Percentiles rank a stretch among this genome's conserved stretches.
These are phyloP conservation scores for Daboia siamensis DNA, from an alignment of 2,113 vertebrate species.

Conservation along the genomic window DNA sequence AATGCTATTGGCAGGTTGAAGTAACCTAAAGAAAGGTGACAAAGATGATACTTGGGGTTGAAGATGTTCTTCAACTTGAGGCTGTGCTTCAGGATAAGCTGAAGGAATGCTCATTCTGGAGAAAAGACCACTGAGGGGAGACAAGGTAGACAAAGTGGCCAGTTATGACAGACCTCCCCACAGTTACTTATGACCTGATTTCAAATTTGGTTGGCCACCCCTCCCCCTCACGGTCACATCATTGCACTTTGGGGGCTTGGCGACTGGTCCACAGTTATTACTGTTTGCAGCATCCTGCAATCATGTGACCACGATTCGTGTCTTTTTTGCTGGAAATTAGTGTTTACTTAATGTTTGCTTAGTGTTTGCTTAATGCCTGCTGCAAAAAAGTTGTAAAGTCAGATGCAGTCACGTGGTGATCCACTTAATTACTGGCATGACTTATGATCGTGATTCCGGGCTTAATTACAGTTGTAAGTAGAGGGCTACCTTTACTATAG, in stretches of 20 bases:
- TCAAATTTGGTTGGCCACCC: background rate
- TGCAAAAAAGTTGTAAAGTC: background rate
- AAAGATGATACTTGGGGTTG: background rate
- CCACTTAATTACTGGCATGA: background rate
- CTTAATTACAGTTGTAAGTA: no score
- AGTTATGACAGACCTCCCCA: background rate
- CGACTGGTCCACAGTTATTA: background rate
- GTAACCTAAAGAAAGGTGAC: background rate
- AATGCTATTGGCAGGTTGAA: background rate
- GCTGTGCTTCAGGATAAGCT: background rate
- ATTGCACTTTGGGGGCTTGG: background rate
- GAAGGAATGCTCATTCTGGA: background rate
- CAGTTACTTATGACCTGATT: background rate
- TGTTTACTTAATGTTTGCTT: background rate
- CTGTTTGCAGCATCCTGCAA: background rate
- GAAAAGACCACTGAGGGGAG: background rate
- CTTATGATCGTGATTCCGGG: background rate
- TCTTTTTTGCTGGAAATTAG: background rate
- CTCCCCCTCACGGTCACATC: background rate
- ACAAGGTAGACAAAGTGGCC: background rate
- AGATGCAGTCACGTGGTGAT: background rate
- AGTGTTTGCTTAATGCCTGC: background rate
- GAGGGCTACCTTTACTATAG: no score
- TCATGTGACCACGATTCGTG: background rate
- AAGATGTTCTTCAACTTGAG: background rate